Base-by-base conservation (phyloP, 2,113 vertebrate species). In the Saguinus midas region DNA sequence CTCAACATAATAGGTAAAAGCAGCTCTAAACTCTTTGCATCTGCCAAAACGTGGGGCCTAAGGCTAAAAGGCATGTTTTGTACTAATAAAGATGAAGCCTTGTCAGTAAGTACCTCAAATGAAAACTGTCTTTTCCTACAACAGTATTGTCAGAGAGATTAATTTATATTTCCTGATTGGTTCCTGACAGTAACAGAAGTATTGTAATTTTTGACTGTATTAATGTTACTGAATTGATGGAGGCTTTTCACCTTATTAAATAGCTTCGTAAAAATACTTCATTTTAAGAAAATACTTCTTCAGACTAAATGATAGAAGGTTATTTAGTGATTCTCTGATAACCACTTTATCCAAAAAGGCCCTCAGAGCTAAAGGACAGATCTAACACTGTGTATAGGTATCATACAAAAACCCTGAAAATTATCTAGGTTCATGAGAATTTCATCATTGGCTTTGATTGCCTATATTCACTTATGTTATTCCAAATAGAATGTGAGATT, bases 61-160 rank as follows among this genome's bases (percentile, higher is more conserved):
- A 94, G 35, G 21, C 21, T 96, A 95, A 95, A 85, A 87, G 43
- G 2, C 84, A 76, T 86, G 20, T 45, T 93, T 94, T 88, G 2
- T 83, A 83, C 93, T 97, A 95, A 91, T 88, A 96, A 94, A 88
- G 37, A 94, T 93, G 40, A 18, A 93, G 68, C 18, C 18, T 97
- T 97, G 37, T 93, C 86, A 97, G 85, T 37, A 86, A 85, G 21
- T 66, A 96, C 57, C 96, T 95, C 48, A 93, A 90, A 91, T 94
- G 58, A 92, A 97, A 97, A 91, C 87, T 90, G 55, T 35, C 78
- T 95, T 75, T 87, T 14, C 29, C 87, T 48, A n/a, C 78, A 91
- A 91, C 20, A 50, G 32, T n/a, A 95, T 58, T 89, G 82, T 75
- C 50, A 96, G 40, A 2, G 14, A 93, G 61, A 96, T 97, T 96